Conservation (phyloP, 2,797 vertebrate species). For the Pangasius mekongensis region DNA sequence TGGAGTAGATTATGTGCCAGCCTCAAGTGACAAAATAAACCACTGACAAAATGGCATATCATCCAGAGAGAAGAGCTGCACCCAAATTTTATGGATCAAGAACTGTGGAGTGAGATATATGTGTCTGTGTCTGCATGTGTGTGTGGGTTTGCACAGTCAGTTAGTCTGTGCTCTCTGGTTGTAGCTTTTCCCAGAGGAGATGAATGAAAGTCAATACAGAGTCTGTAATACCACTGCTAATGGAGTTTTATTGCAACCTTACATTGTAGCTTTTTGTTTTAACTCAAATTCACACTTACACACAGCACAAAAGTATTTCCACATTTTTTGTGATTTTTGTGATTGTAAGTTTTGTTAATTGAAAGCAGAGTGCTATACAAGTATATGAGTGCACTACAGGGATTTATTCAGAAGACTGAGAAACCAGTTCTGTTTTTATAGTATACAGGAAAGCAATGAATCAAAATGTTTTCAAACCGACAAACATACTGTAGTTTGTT, state of each 20-base stretch:
- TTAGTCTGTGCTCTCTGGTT: slow-evolving; percentile 44
- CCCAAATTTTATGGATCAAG: slow-evolving; percentile 1
- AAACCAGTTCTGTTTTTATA: background rate
- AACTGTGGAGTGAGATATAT: background rate
- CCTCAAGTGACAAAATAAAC: background rate
- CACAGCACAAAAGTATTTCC: background rate
- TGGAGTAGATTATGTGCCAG: background rate
- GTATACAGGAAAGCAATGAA: background rate
- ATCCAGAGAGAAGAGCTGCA: background rate
- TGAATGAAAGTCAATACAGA: slow-evolving; percentile 57
- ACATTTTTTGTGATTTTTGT: no score
- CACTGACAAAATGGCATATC: background rate
- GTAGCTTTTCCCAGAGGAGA: slow-evolving; percentile 51
- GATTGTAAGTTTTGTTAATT: background rate
- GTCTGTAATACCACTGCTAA: slow-evolving; percentile 48
- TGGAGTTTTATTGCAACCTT: slow-evolving; percentile 43
- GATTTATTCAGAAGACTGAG: background rate
- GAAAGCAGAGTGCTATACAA: background rate
- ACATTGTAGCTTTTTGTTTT: background rate
- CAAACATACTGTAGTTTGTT: background rate
- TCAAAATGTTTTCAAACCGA: background rate
- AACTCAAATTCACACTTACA: background rate
- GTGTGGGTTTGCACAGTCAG: slow-evolving; percentile 38
- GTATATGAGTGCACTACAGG: background rate
- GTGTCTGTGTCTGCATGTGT: background rate